A percentile compares a stretch with the other conserved stretches of the same genome.
Evolutionary conservation across 2,888 invertebrate species (phyloP).

Genomic region (Caenorhabditis angaria): DNA sequence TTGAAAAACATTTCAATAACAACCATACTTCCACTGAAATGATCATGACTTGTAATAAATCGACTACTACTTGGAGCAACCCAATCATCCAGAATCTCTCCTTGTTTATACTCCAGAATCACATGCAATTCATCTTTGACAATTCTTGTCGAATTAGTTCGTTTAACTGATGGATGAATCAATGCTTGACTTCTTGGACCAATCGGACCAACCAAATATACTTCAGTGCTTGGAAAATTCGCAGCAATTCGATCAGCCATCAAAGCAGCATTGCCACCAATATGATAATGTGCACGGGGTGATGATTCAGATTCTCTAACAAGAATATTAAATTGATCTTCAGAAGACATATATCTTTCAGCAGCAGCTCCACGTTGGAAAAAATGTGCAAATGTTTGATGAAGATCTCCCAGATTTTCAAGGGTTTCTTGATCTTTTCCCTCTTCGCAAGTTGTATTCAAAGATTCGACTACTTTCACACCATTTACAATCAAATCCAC

Average conservation of each 20-base stretch:
- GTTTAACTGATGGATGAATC: conserved; percentile 72
- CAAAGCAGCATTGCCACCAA: conserved; percentile 75
- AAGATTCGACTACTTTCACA: conserved; percentile 70
- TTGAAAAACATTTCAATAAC: conserved; percentile 74
- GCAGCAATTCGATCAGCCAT: conserved; percentile 73
- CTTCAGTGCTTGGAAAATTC: conserved; percentile 73
- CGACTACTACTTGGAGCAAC: conserved; percentile 73
- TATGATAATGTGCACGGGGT: conserved; percentile 70
- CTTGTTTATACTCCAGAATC: conserved; percentile 74
- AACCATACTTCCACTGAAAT: conserved; percentile 71
- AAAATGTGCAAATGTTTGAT: conserved; percentile 73
- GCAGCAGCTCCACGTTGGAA: conserved; percentile 74
- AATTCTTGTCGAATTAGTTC: conserved; percentile 72
- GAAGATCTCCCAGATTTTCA: conserved; percentile 71
- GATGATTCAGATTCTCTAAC: conserved; percentile 55
- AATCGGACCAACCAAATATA: conserved; percentile 74
- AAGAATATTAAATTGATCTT: conserved; percentile 59
- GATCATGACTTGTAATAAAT: conserved; percentile 74
- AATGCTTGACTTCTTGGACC: conserved; percentile 73
- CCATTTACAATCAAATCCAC: conserved; percentile 74
- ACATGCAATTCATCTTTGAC: conserved; percentile 74
- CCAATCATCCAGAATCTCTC: conserved; percentile 73
- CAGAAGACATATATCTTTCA: conserved; percentile 71
- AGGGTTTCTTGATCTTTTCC: conserved; percentile 47
- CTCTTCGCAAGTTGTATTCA: conserved; percentile 70